Conservation (phyloP, 2,797 vertebrate species). For the Fistularia tabacaria region DNA sequence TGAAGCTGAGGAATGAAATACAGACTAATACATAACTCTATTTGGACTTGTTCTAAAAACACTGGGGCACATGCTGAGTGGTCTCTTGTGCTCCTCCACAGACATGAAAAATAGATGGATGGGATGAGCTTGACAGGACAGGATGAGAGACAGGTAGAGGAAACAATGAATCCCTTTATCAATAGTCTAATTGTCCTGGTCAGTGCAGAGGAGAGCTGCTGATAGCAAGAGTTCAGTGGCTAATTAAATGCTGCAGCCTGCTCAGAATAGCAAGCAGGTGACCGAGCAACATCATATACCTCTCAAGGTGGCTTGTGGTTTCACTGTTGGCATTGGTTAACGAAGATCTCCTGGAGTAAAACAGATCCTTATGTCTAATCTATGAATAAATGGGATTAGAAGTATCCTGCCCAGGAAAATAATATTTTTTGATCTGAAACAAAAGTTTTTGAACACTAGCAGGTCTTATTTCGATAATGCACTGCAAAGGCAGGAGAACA, state of each 20-base stretch:
- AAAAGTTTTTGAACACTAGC: too few species aligned
- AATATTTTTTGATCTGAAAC: too few species aligned
- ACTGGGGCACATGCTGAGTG: background rate
- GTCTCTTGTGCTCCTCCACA: background rate
- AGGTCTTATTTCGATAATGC: too few species aligned
- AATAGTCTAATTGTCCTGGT: slow-evolving; percentile 25
- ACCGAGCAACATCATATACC: slow-evolving; percentile 17
- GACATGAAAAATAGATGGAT: background rate
- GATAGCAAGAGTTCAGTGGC: slow-evolving; percentile 36
- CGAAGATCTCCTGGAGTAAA: too few species aligned
- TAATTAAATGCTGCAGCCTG: slow-evolving; percentile 35
- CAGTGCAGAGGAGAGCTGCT: slow-evolving; percentile 18
- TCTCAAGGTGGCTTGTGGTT: slow-evolving; percentile 23
- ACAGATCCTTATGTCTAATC: too few species aligned
- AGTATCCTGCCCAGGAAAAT: too few species aligned
- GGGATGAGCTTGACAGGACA: background rate
- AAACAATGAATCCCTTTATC: slow-evolving; percentile 30
- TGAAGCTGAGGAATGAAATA: too few species aligned
- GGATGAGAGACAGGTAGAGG: slow-evolving; percentile 8
- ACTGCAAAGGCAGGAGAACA: too few species aligned
- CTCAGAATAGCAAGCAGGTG: slow-evolving; percentile 46
- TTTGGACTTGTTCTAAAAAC: too few species aligned
- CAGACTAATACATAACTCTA: too few species aligned
- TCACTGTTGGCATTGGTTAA: slow-evolving; percentile 11
- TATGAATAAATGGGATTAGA: too few species aligned